These are phyloP conservation scores for Anadara kagoshimensis DNA, from an alignment of 1,140 invertebrate species.

Conservation along the genomic window DNA sequence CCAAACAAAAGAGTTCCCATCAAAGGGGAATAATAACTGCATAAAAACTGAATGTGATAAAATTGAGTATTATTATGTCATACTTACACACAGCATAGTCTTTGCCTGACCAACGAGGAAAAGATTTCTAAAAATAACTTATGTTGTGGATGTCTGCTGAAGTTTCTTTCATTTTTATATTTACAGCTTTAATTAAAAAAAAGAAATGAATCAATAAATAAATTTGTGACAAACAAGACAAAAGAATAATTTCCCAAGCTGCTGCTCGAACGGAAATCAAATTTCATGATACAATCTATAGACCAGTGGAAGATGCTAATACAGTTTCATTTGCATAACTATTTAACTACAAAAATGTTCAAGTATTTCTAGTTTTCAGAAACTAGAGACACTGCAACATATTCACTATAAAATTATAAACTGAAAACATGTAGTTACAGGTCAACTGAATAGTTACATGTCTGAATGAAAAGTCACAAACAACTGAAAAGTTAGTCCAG, in stretches of 20 bases:
- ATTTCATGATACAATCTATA: no score
- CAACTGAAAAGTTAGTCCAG: no score
- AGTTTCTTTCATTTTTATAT: slow-evolving; percentile 53
- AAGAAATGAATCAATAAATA: not conserved
- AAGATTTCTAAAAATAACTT: slow-evolving; percentile 64
- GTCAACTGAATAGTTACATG: no score
- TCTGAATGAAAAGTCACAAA: no score
- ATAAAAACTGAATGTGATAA: not conserved
- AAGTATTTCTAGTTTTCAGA: not conserved
- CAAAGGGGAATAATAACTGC: not conserved
- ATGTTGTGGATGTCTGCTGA: slow-evolving; percentile 53
- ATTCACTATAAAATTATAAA: no score
- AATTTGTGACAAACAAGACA: no score
- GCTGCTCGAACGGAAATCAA: no score
- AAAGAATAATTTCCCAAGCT: no score
- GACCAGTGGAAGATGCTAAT: no score
- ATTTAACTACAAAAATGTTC: not conserved
- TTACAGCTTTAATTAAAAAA: not conserved
- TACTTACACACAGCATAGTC: slow-evolving; percentile 66
- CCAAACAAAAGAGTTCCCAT: not conserved
- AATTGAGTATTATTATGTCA: slow-evolving; percentile 3
- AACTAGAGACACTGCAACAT: not conserved
- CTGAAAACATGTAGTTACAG: no score
- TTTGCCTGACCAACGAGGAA: slow-evolving; percentile 62
- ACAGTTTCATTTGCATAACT: not conserved